Evolutionary conservation across 2,113 vertebrate genomes (phyloP).

Genomic region (Hydrolagus affinis): DNA sequence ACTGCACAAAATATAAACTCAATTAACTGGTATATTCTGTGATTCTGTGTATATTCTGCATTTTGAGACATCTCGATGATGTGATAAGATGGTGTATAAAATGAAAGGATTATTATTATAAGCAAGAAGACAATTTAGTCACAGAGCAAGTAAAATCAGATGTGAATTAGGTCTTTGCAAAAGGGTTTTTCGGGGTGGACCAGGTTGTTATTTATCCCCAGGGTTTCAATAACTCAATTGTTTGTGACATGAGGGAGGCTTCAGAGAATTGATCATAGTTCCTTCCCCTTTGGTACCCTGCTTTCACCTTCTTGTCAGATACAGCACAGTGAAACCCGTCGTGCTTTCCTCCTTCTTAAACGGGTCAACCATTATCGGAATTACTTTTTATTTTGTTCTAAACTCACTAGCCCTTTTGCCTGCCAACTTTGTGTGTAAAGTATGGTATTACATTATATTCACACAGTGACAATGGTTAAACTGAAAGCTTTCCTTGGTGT

Average conservation of each 20-base stretch:
- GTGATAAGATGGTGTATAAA: too few relatives aligned
- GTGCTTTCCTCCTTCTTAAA: background rate
- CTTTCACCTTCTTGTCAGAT: too few relatives aligned
- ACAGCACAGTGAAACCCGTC: background rate
- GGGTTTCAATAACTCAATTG: background rate
- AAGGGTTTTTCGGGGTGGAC: too few relatives aligned
- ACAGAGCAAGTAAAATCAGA: background rate
- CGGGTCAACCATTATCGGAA: background rate
- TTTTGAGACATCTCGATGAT: too few relatives aligned
- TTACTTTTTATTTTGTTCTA: background rate
- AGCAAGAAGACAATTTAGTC: background rate
- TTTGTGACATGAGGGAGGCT: background rate
- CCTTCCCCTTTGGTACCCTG: background rate
- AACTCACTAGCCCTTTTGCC: background rate
- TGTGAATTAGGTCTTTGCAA: background rate
- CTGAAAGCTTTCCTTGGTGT: too few relatives aligned
- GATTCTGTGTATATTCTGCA: too few relatives aligned
- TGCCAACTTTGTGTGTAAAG: background rate
- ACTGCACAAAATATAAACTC: too few relatives aligned
- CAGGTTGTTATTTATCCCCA: background rate
- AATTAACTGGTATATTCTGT: too few relatives aligned
- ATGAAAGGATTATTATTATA: too few relatives aligned
- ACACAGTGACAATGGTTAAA: background rate
- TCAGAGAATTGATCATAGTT: background rate
- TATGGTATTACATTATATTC: background rate